phyloP scores from a whole-genome alignment of 2,888 invertebrate genomes.

The Callosobruchus maculatus region DNA sequence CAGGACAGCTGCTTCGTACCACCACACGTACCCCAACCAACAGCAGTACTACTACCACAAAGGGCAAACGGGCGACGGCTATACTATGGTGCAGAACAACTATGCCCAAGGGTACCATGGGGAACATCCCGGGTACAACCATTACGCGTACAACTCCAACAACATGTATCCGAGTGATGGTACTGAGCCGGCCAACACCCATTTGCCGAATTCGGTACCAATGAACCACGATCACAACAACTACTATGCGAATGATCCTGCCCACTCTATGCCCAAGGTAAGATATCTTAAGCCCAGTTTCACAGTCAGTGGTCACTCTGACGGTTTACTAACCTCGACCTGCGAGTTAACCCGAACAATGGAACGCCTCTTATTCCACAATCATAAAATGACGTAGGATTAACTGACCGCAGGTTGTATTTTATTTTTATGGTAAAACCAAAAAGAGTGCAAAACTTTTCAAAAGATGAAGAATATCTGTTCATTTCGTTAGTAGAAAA shows the following conservation, averaged over 20 bases:
- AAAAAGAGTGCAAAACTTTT: too few relatives aligned
- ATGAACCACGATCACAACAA: slow-evolving; percentile 35
- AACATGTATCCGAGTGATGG: slow-evolving; percentile 43
- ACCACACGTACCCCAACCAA: slow-evolving; percentile 50
- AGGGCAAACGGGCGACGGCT: slow-evolving; percentile 47
- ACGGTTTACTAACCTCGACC: too few relatives aligned
- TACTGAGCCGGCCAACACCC: slow-evolving; percentile 30
- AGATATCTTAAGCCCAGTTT: neutral
- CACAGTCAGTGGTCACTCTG: too few relatives aligned
- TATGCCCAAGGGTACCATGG: slow-evolving; percentile 41
- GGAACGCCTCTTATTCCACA: too few relatives aligned
- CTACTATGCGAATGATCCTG: slow-evolving; percentile 43
- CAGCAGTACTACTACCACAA: slow-evolving; percentile 55
- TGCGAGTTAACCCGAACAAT: too few relatives aligned
- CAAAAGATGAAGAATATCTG: too few relatives aligned
- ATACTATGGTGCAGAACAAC: slow-evolving; percentile 28
- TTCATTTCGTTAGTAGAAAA: too few relatives aligned
- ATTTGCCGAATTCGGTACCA: slow-evolving; percentile 37
- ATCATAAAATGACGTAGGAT: too few relatives aligned
- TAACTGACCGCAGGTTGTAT: too few relatives aligned
- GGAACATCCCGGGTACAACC: slow-evolving; percentile 42
- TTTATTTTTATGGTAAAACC: too few relatives aligned
- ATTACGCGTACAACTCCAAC: slow-evolving; percentile 40
- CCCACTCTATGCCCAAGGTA: slow-evolving; percentile 17
- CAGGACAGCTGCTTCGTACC: slow-evolving; percentile 43